Conservation (phyloP, 2,797 vertebrate species). For the Notolepis coatsorum region DNA sequence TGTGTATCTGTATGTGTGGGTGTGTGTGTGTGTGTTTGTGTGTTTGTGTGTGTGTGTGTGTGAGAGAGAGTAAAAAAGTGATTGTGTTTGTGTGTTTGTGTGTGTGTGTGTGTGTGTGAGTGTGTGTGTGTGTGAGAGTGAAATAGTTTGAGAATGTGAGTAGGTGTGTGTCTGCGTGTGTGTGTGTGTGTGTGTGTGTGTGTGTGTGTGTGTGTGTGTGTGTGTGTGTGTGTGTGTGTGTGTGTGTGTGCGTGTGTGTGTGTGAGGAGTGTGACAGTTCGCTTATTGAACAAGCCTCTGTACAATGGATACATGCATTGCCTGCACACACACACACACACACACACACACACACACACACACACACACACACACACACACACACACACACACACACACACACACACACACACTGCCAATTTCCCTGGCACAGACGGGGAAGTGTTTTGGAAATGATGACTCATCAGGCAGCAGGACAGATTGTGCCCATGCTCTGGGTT, state of each 20-base stretch:
- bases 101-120: slow-evolving; percentile 7
- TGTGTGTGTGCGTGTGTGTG: slow-evolving; percentile 19
- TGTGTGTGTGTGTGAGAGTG: slow-evolving; percentile 8
- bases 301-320: background rate
- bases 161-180: background rate
- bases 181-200: background rate
- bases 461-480: slow-evolving; percentile 34
- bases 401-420: slow-evolving; percentile 6
- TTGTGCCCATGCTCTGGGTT: slow-evolving; percentile 13
- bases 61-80: background rate
- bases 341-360: background rate
- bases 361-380: slow-evolving; percentile 4
- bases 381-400: background rate
- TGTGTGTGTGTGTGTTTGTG: background rate
- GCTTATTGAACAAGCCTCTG: slow-evolving; percentile 2
- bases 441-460: slow-evolving; percentile 63
- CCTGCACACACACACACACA: background rate
- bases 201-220: background rate
- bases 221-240: slow-evolving; percentile 5
- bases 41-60: background rate
- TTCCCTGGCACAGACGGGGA: slow-evolving; percentile 41
- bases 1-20: slow-evolving; percentile 13
- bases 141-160: slow-evolving; percentile 1
- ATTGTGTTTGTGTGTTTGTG: slow-evolving; percentile 5
- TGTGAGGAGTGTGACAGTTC: slow-evolving; percentile 6